Evolutionary conservation across 2,888 invertebrate genomes (phyloP), one percentile per base, ranked within the genome.

Genomic region (Eugnorisma glareosa): DNA sequence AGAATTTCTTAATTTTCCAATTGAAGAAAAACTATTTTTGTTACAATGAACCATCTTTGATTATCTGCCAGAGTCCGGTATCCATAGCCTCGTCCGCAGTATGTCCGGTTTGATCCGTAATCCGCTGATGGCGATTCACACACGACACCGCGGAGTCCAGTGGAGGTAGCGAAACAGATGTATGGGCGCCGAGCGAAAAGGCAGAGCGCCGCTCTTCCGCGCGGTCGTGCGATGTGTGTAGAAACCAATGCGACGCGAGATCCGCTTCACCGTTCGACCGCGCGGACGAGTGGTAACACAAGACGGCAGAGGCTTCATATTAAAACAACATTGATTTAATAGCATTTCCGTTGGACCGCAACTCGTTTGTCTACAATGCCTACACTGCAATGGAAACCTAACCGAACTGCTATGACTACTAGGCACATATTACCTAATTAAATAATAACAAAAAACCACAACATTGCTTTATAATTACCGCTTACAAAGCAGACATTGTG

Each of bases 401-500:
- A 40, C 1, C 11, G 1, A 40, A 28, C 28, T 13, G 7, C 7
- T 40, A 57, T 5, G 21, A 28, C 13, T n/a, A 8, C 28, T 54
- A 51, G 51, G 48, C 28, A 73, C n/a, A 51, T 5, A 66, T 48
- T 64, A 64, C 21, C 15, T 54, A 73, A 64, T 21, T 54, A 54
- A 43, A 66, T 28, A 71, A 66, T 66, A 75, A 64, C n/a, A 28
- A 37, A 63, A 59, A 67, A 54, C 48, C 51, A 8, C 43, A 54
- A 28, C 15, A 66, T 24, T 37, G 31, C 66, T 8, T 15, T 64
- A 72, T 45, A 72, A 71, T 45, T 35, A 51, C 70, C 31, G 18
- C 59, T 40, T 31, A 31, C 48, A 31, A 15, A 21, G 31, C 48
- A 24, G 1, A 21, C 1, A 45, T 24, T 67, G 67, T 3, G 72